Evolutionary conservation across 1,140 invertebrate species (phyloP).

Genomic region (Drosophila sproati): DNA sequence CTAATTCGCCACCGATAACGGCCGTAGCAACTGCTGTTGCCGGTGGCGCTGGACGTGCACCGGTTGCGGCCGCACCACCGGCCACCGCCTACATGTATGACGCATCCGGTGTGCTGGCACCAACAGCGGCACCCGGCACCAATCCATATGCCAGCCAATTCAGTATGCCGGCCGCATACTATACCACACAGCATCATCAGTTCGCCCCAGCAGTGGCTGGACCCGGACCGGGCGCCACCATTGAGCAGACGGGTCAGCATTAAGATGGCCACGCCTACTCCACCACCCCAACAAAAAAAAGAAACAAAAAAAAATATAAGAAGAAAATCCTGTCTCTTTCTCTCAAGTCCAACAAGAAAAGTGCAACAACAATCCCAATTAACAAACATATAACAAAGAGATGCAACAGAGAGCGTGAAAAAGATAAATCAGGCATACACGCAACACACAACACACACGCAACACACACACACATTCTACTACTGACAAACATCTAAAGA

Average conservation of each 20-base stretch:
- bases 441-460: slow-evolving; percentile 7
- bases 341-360: slow-evolving; percentile 3
- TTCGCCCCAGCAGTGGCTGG: slow-evolving; percentile 67
- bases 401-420: not conserved
- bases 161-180: slow-evolving; percentile 75
- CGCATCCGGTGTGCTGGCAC: slow-evolving; percentile 72
- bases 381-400: slow-evolving; percentile 7
- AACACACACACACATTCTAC: not conserved
- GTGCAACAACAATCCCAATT: not conserved
- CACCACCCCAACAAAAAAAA: slow-evolving; percentile 16
- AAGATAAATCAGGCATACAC: not conserved
- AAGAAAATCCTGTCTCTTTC: slow-evolving; percentile 2
- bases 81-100: slow-evolving; percentile 77
- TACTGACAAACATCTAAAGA: not conserved
- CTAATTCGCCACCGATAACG: slow-evolving; percentile 78
- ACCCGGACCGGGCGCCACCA: slow-evolving; percentile 68
- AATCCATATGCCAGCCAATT: slow-evolving; percentile 82
- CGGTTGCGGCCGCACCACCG: slow-evolving; percentile 56
- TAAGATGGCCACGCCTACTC: slow-evolving; percentile 27
- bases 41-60: slow-evolving; percentile 47
- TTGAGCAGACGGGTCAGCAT: slow-evolving; percentile 70
- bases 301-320: slow-evolving; percentile 4
- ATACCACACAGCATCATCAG: slow-evolving; percentile 73
- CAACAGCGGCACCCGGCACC: slow-evolving; percentile 67
- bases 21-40: slow-evolving; percentile 62